A percentile compares a stretch with the other conserved stretches of the same genome.
Evolutionary conservation across 1,140 invertebrate species (phyloP).

Genomic region (Pogonomyrmex californicus): DNA sequence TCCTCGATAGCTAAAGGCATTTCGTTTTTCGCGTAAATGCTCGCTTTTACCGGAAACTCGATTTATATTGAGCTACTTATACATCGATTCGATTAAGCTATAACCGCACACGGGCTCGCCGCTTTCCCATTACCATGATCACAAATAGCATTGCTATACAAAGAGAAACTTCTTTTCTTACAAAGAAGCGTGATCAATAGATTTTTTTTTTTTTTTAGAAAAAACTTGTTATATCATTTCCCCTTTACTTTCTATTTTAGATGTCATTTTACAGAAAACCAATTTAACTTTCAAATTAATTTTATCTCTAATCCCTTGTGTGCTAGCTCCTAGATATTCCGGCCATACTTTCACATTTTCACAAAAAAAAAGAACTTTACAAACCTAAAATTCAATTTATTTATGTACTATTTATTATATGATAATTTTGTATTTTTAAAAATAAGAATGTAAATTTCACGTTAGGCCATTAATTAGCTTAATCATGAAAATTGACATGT

Average conservation of each 20-base stretch:
- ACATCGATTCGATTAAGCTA: constrained; percentile 54
- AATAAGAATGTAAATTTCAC: constrained; percentile 2
- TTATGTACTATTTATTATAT: background rate
- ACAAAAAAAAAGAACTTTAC: background rate
- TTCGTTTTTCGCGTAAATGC: constrained; percentile 33
- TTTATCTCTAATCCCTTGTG: background rate
- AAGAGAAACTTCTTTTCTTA: constrained; percentile 1
- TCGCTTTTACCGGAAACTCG: constrained; percentile 39
- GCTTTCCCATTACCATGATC: constrained; percentile 55
- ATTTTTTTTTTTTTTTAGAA: constrained; percentile 11
- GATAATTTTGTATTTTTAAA: background rate
- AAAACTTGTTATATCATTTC: background rate
- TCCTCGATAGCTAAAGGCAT: constrained; percentile 5
- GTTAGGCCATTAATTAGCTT: background rate
- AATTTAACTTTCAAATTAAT: constrained; percentile 6
- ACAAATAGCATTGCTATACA: background rate
- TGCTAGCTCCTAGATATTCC: background rate
- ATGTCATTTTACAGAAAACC: background rate
- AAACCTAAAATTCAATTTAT: background rate
- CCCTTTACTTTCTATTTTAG: constrained; percentile 3
- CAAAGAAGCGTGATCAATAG: background rate
- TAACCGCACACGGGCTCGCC: background rate
- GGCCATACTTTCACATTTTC: background rate
- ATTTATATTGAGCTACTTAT: constrained; percentile 58
- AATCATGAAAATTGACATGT: background rate